Evolutionary conservation across 2,113 vertebrate genomes (phyloP).

Genomic region (Psittacara wagleri): DNA sequence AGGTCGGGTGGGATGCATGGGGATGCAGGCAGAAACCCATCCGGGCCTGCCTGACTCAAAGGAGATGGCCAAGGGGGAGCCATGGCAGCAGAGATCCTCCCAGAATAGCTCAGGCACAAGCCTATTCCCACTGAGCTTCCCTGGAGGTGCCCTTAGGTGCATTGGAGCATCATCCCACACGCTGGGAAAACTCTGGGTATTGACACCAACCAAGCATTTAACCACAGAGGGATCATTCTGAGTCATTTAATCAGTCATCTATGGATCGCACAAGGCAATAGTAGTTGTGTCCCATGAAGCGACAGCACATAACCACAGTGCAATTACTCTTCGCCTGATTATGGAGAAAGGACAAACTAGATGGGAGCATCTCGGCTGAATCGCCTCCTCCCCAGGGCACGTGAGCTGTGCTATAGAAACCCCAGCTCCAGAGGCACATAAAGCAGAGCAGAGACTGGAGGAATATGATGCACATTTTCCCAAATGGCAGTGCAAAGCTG

Average conservation of each 20-base stretch:
- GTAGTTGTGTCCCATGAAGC: not conserved
- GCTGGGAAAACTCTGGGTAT: not conserved
- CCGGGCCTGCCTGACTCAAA: not conserved
- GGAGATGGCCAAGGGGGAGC: not conserved
- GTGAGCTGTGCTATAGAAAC: not conserved
- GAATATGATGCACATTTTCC: constrained; percentile 3
- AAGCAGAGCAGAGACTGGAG: not conserved
- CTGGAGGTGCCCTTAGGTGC: not conserved
- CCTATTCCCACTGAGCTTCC: not conserved
- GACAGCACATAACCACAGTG: not conserved
- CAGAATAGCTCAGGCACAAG: not conserved
- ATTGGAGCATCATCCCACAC: not conserved
- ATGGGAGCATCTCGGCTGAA: not conserved
- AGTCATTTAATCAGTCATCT: not conserved
- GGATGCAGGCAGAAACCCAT: not conserved
- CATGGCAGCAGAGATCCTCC: not conserved
- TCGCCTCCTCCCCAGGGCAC: not conserved
- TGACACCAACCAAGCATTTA: not conserved
- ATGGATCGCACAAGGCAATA: not conserved
- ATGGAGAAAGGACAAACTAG: not conserved
- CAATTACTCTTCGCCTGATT: not conserved
- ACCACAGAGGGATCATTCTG: not conserved
- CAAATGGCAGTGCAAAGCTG: constrained; percentile 18
- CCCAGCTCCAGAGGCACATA: not conserved
- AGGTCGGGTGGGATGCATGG: not conserved